These are phyloP conservation scores for Martes flavigula DNA, from an alignment of 2,797 vertebrate species.

Conservation along the genomic window DNA sequence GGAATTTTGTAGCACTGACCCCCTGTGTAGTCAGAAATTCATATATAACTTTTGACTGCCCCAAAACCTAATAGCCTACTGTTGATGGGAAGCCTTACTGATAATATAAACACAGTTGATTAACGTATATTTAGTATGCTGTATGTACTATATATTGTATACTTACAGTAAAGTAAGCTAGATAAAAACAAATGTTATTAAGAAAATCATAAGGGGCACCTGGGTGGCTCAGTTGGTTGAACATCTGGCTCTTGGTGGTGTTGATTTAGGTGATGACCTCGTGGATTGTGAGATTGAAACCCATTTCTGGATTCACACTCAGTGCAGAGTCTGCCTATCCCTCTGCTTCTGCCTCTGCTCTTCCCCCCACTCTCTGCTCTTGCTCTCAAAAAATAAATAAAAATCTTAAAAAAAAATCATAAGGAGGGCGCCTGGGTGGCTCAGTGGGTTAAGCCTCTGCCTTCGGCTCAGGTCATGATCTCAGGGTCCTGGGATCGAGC, in stretches of 20 bases:
- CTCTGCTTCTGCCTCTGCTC: neutral
- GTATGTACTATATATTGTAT: neutral
- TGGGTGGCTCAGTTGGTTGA: neutral
- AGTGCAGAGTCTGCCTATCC: neutral
- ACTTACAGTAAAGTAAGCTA: neutral
- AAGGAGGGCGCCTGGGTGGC: too few species aligned
- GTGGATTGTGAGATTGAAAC: neutral
- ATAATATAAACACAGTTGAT: neutral
- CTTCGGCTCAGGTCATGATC: too few species aligned
- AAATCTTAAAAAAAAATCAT: neutral
- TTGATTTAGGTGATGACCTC: neutral
- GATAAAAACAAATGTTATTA: neutral
- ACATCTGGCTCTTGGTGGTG: neutral
- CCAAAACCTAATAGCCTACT: neutral
- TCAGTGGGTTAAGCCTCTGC: too few species aligned
- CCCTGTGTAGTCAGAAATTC: neutral
- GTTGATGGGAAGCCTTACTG: neutral
- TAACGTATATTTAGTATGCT: neutral
- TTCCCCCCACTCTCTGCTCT: neutral
- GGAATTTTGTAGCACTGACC: neutral
- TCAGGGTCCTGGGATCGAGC: too few species aligned
- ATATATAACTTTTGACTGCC: neutral
- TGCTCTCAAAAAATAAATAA: neutral
- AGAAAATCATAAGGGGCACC: neutral
- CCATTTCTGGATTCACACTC: neutral